A percentile compares a stretch with the other conserved stretches of the same genome.
Conservation (phyloP, 2,888 invertebrate species). For the Oligia fasciuncula region DNA sequence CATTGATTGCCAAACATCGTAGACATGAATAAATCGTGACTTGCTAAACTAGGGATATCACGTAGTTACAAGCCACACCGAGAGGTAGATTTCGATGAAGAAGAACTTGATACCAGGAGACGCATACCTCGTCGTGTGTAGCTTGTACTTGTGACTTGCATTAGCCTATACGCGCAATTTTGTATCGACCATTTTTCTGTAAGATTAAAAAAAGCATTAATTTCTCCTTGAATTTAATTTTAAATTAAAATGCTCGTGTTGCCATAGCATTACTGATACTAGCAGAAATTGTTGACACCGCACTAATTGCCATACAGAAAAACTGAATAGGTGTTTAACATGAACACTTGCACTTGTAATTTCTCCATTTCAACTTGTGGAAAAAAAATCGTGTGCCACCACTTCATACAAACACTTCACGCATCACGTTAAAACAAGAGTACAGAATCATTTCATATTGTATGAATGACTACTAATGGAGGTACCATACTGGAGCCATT, state of each 20-base stretch:
- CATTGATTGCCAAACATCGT: not conserved
- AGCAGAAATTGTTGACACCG: not conserved
- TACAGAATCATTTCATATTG: constrained; percentile 41
- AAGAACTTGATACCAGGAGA: not conserved
- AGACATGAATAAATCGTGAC: not conserved
- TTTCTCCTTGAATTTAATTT: not conserved
- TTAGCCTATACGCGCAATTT: no score
- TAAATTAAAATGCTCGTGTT: not conserved
- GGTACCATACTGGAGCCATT: constrained; percentile 41
- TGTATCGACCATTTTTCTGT: not conserved
- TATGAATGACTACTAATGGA: constrained; percentile 47
- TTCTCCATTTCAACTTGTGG: no score
- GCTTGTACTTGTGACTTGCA: not conserved
- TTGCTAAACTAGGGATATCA: not conserved
- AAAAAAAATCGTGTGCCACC: constrained; percentile 2
- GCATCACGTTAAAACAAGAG: constrained; percentile 29
- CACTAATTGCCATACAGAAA: not conserved
- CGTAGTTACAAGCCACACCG: not conserved
- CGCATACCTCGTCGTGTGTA: not conserved
- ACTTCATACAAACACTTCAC: not conserved
- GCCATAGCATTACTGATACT: not conserved
- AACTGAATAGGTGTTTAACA: not conserved
- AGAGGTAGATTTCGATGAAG: not conserved
- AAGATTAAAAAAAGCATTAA: not conserved
- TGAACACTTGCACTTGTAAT: not conserved